Percentiles rank a stretch among this genome's conserved stretches.
Evolutionary conservation across 2,797 vertebrate genomes (phyloP).

Genomic region (Acanthurus tractus): DNA sequence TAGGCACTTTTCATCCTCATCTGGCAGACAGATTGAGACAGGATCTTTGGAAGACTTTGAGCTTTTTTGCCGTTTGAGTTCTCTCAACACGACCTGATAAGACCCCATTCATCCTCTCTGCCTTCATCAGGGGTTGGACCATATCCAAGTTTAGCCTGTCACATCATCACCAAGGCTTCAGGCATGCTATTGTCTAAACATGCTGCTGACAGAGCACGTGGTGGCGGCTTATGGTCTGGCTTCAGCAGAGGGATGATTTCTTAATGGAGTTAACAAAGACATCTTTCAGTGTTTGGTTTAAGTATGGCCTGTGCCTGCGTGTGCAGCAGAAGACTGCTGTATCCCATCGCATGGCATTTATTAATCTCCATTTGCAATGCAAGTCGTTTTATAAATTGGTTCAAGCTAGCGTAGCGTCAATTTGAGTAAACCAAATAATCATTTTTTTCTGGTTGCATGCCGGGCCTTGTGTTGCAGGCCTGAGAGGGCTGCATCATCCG

Average conservation of each 20-base stretch:
- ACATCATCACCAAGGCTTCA: conserved; percentile 64
- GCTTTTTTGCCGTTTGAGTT: conserved; percentile 59
- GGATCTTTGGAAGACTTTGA: conserved; percentile 65
- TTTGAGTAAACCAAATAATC: conserved; percentile 46
- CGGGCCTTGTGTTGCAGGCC: conserved; percentile 43
- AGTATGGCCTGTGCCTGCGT: conserved; percentile 22
- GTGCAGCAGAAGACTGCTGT: conserved; percentile 34
- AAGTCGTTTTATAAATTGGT: conserved; percentile 49
- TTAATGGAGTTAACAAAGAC: conserved; percentile 53
- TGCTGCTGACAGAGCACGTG: conserved; percentile 52
- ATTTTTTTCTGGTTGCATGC: conserved; percentile 30
- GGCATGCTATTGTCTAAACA: conserved; percentile 58
- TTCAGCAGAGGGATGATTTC: conserved; percentile 45
- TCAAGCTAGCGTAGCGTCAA: conserved; percentile 28
- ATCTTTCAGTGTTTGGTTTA: conserved; percentile 49
- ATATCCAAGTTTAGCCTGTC: conserved; percentile 68
- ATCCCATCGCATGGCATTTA: conserved; percentile 54
- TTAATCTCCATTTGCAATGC: conserved; percentile 52
- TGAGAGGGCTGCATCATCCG: conserved; percentile 65
- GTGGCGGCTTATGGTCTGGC: conserved; percentile 40
- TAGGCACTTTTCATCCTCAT: conserved; percentile 65
- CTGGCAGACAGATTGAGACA: conserved; percentile 64
- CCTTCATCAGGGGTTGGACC: conserved; percentile 63
- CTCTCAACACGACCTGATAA: conserved; percentile 70
- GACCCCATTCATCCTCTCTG: conserved; percentile 65